Evolutionary conservation across 1,140 invertebrate genomes (phyloP).

Genomic region (Zaprionus gabonicus): DNA sequence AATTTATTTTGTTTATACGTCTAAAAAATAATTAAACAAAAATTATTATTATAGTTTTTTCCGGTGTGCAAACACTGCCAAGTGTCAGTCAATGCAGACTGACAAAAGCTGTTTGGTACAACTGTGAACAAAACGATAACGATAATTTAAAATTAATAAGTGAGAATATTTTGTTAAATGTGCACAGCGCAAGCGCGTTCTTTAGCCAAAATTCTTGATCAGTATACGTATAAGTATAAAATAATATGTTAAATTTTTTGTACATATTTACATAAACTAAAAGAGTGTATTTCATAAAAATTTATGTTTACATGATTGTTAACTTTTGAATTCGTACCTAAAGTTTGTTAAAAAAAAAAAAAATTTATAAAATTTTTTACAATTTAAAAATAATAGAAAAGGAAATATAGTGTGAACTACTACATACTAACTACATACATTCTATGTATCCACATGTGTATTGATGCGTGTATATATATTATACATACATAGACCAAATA

Average conservation of each 20-base stretch:
- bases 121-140: neutral
- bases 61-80: neutral
- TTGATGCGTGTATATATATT: neutral
- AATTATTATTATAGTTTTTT: neutral
- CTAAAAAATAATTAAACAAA: neutral
- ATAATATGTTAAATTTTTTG: neutral
- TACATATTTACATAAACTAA: neutral
- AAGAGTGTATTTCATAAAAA: neutral
- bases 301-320: neutral
- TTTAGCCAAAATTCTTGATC: constrained; percentile 8
- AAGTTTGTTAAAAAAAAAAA: neutral
- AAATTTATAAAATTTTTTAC: neutral
- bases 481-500: neutral
- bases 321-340: neutral
- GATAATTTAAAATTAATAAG: neutral
- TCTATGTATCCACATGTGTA: neutral
- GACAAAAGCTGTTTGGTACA: neutral
- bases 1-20: neutral
- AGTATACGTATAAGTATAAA: neutral
- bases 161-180: neutral
- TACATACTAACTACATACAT: neutral
- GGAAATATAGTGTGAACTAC: neutral
- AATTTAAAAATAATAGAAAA: neutral
- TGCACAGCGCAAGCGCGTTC: constrained; percentile 4
- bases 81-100: neutral